Evolutionary conservation across 2,797 vertebrate genomes (phyloP).

Genomic region (Squalus acanthias): DNA sequence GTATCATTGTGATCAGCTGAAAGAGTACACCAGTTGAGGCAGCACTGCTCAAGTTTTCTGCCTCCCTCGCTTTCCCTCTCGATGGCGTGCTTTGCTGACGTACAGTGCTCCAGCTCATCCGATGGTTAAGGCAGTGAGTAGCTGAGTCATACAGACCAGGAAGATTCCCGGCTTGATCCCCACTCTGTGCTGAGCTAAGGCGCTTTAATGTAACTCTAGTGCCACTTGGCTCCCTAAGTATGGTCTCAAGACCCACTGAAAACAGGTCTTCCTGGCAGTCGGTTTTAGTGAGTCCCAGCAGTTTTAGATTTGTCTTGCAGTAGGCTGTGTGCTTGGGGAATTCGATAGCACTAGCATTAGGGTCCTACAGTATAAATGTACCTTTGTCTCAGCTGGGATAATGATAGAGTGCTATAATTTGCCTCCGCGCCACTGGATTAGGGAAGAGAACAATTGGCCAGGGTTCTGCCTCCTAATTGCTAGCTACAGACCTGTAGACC

Average conservation of each 20-base stretch:
- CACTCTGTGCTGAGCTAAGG: background rate
- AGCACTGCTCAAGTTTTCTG: background rate
- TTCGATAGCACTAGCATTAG: background rate
- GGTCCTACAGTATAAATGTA: too few species aligned
- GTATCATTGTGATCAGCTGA: background rate
- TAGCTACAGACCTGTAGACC: too few species aligned
- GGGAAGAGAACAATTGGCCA: too few species aligned
- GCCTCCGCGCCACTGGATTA: too few species aligned
- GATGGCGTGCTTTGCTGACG: background rate
- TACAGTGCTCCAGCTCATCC: background rate
- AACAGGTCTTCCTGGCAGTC: background rate
- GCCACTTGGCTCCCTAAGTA: background rate
- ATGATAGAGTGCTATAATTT: too few species aligned
- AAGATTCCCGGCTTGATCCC: background rate
- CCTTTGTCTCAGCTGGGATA: too few species aligned
- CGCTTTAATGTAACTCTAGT: background rate
- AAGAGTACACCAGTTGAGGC: background rate
- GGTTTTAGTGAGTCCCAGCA: background rate
- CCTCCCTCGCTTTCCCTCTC: background rate
- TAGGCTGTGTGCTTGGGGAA: background rate
- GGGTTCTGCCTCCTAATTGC: too few species aligned
- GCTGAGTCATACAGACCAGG: background rate
- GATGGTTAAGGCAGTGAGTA: background rate
- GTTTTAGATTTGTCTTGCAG: background rate
- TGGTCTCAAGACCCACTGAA: background rate